Evolutionary conservation across 2,888 invertebrate species (phyloP), one percentile per base, ranked within the genome.

Genomic region (Anagyrus pseudococci): DNA sequence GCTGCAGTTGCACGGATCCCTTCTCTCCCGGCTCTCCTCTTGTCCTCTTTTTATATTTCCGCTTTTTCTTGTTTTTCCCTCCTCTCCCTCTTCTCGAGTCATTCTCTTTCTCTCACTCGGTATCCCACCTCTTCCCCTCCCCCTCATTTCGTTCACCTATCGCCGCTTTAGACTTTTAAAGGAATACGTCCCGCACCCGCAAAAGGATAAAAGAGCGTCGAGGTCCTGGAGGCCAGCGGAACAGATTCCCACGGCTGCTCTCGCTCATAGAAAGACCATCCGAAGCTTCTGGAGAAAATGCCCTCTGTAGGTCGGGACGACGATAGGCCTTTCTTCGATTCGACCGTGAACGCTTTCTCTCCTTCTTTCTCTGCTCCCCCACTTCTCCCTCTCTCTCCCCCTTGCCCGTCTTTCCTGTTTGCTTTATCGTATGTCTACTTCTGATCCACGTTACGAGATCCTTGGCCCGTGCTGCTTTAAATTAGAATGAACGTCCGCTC

Each of bases 161-260:
- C 33, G 10, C 33, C 33, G 33, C 33, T 37, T 2, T 15, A 26
- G 41, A 4, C 59, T 25, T 57, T 53, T 40, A 56, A 56, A 62
- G 52, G 52, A 49, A 56, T 40, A 23, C 20, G 15, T 37, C 41
- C 43, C 19, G 43, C 55, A 13, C 25, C 48, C 41, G 53, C 43
- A 19, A 53, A 48, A 26, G 58, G 48, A 37, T 49, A 23, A 63
- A 58, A 54, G 49, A n/a, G n/a, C n/a, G n/a, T n/a, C n/a, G n/a
- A n/a, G n/a, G n/a, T n/a, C 29, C 17, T 10, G 7, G 15, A 8
- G 8, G 44, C 22, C 20, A 29, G 54, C 8, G 43, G 53, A 47
- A n/a, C 40, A 6, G 47, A 43, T 62, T 62, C 58, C 43, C 62
- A 62, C 57, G 58, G 19, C 37, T 40, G 23, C 33, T 58, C 43